Conservation (phyloP, 2,888 invertebrate species). For the Plebejus melissa region DNA sequence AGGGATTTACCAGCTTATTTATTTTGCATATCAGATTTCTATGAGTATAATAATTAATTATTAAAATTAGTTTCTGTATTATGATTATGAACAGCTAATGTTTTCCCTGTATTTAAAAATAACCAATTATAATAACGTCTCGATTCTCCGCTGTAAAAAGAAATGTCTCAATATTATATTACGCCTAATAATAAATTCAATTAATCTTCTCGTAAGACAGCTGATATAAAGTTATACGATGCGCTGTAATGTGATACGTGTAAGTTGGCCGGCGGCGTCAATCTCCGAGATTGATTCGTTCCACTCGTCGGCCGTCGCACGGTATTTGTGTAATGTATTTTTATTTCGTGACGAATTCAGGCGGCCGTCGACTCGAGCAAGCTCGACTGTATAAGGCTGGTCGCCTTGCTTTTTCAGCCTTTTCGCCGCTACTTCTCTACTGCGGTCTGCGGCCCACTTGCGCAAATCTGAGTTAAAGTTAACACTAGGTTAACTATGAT, state of each 20-base stretch:
- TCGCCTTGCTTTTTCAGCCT: neutral
- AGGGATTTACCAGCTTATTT: too few species aligned
- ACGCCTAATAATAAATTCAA: neutral
- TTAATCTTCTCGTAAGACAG: neutral
- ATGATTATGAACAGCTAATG: neutral
- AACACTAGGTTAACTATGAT: too few species aligned
- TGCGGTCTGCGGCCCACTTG: too few species aligned
- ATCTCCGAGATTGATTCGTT: constrained; percentile 35
- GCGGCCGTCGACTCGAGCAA: constrained; percentile 34
- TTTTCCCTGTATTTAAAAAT: neutral
- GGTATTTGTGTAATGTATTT: constrained; percentile 44
- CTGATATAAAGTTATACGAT: neutral
- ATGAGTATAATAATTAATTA: too few species aligned
- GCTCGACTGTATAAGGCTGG: neutral
- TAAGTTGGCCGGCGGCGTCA: constrained; percentile 29
- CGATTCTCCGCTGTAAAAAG: constrained; percentile 3
- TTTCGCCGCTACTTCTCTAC: neutral
- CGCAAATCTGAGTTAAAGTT: too few species aligned
- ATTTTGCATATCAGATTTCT: too few species aligned
- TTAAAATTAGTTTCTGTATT: too few species aligned
- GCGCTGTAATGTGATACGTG: neutral
- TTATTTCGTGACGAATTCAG: constrained; percentile 51
- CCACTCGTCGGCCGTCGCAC: constrained; percentile 32
- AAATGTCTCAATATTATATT: constrained; percentile 26
- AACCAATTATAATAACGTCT: neutral